Evolutionary conservation across 2,888 invertebrate species (phyloP).

Genomic region (Drosophila longiperda): DNA sequence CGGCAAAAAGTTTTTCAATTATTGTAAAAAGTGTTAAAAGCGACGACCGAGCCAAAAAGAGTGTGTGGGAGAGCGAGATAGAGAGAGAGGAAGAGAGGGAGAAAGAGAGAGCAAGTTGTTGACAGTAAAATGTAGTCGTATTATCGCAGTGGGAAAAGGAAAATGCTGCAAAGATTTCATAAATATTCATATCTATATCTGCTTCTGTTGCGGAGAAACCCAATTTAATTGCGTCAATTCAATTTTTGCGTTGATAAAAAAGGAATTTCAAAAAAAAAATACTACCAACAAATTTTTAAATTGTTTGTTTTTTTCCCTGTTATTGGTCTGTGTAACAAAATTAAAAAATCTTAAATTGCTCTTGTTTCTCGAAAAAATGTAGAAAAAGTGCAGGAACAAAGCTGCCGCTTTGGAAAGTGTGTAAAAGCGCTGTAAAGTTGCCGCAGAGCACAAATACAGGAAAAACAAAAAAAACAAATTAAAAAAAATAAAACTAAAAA

Average conservation of each 20-base stretch:
- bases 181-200: conserved; percentile 26
- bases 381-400: conserved; percentile 23
- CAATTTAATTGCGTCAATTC: conserved; percentile 26
- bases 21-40: conserved; percentile 76
- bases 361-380: conserved; percentile 10
- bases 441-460: conserved; percentile 11
- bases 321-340: conserved; percentile 18
- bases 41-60: conserved; percentile 27
- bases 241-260: conserved; percentile 6
- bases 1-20: conserved; percentile 75
- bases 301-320: not conserved
- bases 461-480: conserved; percentile 7
- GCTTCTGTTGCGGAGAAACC: not conserved
- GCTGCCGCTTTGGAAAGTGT: conserved; percentile 18
- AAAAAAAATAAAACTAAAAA: conserved; percentile 2
- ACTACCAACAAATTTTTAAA: conserved; percentile 1
- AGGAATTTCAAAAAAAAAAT: no score
- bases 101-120: not conserved
- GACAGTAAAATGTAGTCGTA: conserved; percentile 2
- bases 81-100: not conserved
- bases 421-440: conserved; percentile 1
- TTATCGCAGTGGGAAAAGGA: conserved; percentile 16
- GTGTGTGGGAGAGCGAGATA: conserved; percentile 11
- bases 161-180: conserved; percentile 12
- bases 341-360: conserved; percentile 5